Evolutionary conservation across 2,888 invertebrate species (phyloP).

Genomic region (Siphonodentalium dalli): DNA sequence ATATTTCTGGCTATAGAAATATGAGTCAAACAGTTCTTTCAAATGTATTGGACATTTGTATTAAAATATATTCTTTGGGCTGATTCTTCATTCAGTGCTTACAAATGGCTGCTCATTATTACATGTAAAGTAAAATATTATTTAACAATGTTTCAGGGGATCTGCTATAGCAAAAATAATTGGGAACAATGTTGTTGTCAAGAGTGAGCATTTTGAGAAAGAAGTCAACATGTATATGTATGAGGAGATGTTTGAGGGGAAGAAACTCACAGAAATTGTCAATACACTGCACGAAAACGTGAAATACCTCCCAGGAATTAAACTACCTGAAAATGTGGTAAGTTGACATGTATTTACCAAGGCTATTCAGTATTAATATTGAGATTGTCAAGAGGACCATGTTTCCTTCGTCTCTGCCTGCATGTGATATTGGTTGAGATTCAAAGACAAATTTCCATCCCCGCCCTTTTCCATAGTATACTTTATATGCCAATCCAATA

Average conservation of each 20-base stretch:
- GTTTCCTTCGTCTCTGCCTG: too few species aligned
- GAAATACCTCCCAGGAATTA: constrained; percentile 96
- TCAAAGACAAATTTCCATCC: too few species aligned
- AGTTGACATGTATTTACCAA: constrained; percentile 68
- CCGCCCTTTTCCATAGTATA: too few species aligned
- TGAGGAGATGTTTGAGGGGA: constrained; percentile 87
- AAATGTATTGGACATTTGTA: too few species aligned
- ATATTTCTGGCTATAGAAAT: too few species aligned
- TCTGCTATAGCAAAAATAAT: constrained; percentile 98
- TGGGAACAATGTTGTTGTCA: constrained; percentile 82
- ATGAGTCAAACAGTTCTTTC: too few species aligned
- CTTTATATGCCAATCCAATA: too few species aligned
- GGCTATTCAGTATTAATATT: too few species aligned
- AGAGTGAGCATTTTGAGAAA: constrained; percentile 78
- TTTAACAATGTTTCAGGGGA: constrained; percentile 71
- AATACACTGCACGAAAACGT: constrained; percentile 98
- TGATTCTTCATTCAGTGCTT: too few species aligned
- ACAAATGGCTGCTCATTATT: constrained; percentile 1
- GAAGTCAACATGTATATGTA: constrained; percentile 85
- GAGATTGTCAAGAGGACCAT: too few species aligned
- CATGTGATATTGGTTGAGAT: too few species aligned
- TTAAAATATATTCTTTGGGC: neutral
- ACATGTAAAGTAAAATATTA: neutral
- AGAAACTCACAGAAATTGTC: constrained; percentile 96
- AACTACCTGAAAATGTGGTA: constrained; percentile 92